Base-by-base conservation (phyloP, 1,140 invertebrate species). In the Drosophila bipectinata region DNA sequence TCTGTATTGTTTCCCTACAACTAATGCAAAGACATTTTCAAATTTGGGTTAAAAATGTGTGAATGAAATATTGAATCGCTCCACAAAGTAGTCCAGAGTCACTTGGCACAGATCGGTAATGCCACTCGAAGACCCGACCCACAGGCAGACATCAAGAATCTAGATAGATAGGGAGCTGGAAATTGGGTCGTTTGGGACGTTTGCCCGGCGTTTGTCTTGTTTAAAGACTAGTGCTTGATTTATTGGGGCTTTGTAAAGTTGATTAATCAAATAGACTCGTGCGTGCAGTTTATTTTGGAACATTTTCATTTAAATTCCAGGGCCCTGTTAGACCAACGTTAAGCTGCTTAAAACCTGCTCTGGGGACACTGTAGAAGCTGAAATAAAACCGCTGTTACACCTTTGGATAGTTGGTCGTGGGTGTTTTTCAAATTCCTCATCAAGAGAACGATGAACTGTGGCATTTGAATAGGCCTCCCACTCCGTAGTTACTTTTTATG, bases 1-100 rank as follows among this genome's bases (percentile, higher is more conserved):
- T 63, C 63, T 0, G 14, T 3, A 24, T 44, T 67, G 53, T 56
- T 60, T 62, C 49, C 21, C 28, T 18, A 32, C 51, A 75, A 85
- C 59, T 77, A 73, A 84, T 72, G 72, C 72, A 56, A 64, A 76
- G 51, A 80, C 81, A 64, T 80, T 81, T 60, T 49, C 37, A 21
- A 61, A 87, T 84, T 85, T 84, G 55, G 81, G 82, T 87, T 85
- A 81, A 53, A 84, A 69, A 59, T 77, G 67, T 81, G 53, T 87
- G 77, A 84, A 77, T 81, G 73, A 77, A 69, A 85, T 82, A 79
- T 68, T 39, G 55, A 57, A 69, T 69, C 24, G 63, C 15, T 56
- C 32, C 51, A 37, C 49, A 30, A 34, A 45, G 41, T 8, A 45
- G 41, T 32, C 28, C 39, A 28, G 28, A 68, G 67, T 57, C 52